Evolutionary conservation across 2,113 vertebrate species (phyloP).

Genomic region (Calyptommatus sinebrachiatus): DNA sequence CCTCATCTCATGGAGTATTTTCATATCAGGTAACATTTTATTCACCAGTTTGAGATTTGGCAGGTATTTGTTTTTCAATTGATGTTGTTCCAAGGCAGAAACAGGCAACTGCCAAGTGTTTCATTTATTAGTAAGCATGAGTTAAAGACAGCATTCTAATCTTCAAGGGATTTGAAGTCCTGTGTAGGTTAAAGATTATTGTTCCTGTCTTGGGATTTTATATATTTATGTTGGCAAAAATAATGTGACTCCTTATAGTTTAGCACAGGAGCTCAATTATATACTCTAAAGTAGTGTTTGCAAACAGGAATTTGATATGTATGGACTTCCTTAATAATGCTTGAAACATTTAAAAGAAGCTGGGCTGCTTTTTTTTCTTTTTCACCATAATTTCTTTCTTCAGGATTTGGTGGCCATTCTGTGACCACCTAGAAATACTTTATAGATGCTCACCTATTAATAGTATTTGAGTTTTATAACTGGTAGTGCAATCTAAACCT

Average conservation of each 20-base stretch:
- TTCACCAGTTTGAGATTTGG: slow-evolving; percentile 34
- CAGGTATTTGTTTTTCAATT: slow-evolving; percentile 10
- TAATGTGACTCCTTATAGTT: neutral
- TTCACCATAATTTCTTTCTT: neutral
- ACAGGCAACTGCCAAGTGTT: neutral
- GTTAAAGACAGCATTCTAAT: neutral
- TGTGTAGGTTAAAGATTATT: neutral
- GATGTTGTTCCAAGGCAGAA: neutral
- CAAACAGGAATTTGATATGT: neutral
- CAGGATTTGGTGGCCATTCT: neutral
- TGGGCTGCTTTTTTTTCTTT: neutral
- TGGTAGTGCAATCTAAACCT: neutral
- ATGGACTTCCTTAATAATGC: neutral
- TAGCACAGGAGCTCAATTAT: neutral
- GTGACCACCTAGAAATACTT: neutral
- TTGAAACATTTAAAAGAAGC: neutral
- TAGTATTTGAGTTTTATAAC: neutral
- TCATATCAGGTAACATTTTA: slow-evolving; percentile 83
- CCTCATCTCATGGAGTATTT: slow-evolving; percentile 89
- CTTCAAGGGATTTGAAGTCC: neutral
- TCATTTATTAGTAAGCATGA: neutral
- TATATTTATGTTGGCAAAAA: neutral
- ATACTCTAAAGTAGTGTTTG: neutral
- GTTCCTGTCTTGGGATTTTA: neutral
- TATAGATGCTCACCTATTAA: neutral